Base-by-base conservation (phyloP, 2,797 vertebrate species). In the Acanthurus leucopareius region DNA sequence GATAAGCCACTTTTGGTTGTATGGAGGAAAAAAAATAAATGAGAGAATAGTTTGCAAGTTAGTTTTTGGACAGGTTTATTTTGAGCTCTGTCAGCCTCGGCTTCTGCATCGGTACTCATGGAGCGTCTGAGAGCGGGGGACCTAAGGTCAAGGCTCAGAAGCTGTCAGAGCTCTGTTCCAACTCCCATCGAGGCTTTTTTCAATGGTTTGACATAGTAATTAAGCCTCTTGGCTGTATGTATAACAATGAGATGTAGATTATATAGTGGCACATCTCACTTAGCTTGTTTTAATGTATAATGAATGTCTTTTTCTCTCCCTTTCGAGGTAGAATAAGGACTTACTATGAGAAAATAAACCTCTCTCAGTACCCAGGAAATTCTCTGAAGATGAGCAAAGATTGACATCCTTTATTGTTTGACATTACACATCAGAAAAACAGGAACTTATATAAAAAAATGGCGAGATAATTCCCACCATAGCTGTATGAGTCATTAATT, bases 211-310 rank as follows among this genome's bases (percentile, higher is more conserved):
- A 86, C 84, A 78, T 69, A 60, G 80, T 90, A 90, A 91, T 93
- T 92, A 90, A 87, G 83, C 57, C 42, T 25, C 71, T 74, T 69
- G 58, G 42, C 81, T 85, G 58, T 75, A 82, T 73, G 77, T 85
- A 76, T 84, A 80, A 89, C 86, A 90, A 90, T 89, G 84, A 90
- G 73, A 82, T 86, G 78, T 82, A 85, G 90, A 91, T 91, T 88
- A 91, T 88, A 88, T 83, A 86, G 84, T 73, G 74, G 70, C 79
- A 86, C 59, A 73, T 85, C 78, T 88, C 81, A 86, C 82, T 91
- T 86, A 82, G 58, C 83, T 79, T 72, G 71, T 82, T 83, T 84
- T 77, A 88, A 32, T 89, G 84, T 87, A 86, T 84, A 82, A 92
- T 88, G 75, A 72, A 91, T 86, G 59, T 57, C 6, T 40, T 71